Percentiles rank a stretch among this genome's conserved stretches.
phyloP scores from a whole-genome alignment of 2,113 vertebrate genomes.

The Felis catus region F.catus_Fca126_mat1.0 CM031426.1:54972501-54973000 shows the following conservation, averaged over 20 bases:
- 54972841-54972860: not conserved
- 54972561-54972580: not conserved
- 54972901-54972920: fast-evolving
- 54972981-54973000: not conserved
- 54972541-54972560: not conserved
- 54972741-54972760: fast-evolving
- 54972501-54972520: not conserved
- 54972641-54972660: not conserved
- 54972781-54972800: fast-evolving
- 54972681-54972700: not conserved
- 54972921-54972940: fast-evolving
- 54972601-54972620: fast-evolving
- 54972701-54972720: not conserved
- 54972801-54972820: fast-evolving
- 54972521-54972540: fast-evolving
- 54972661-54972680: not conserved
- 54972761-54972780: fast-evolving
- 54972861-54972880: fast-evolving
- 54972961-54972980: not conserved
- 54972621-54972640: not conserved
- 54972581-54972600: not conserved
- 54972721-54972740: fast-evolving
- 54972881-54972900: not conserved
- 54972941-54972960: fast-evolving
- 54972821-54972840: not conserved